phyloP scores from a whole-genome alignment of 2,797 vertebrate species.

The Micrastur ruficollis region DNA sequence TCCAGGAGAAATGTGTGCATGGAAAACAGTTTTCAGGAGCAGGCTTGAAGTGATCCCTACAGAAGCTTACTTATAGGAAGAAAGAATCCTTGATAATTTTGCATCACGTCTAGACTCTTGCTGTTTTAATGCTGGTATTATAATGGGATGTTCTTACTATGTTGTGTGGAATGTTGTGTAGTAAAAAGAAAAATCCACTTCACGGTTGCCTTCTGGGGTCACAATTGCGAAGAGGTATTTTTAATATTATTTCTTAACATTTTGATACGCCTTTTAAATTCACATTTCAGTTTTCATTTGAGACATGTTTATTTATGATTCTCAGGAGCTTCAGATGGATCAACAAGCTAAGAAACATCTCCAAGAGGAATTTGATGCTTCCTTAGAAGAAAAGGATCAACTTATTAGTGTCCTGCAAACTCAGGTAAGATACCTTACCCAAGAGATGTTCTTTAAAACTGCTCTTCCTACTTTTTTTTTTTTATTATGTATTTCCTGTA shows the following conservation, averaged over 20 bases:
- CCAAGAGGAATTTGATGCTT: constrained; percentile 95
- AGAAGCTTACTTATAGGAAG: not conserved
- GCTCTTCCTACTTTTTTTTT: not conserved
- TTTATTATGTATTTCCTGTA: not conserved
- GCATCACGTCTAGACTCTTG: not conserved
- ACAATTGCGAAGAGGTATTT: not conserved
- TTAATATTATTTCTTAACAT: not conserved
- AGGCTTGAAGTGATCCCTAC: not conserved
- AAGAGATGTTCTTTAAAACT: not conserved
- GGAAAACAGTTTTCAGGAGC: not conserved
- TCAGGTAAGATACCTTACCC: constrained; percentile 76
- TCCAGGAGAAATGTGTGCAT: not conserved
- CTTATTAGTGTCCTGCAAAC: constrained; percentile 95
- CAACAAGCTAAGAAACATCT: constrained; percentile 97
- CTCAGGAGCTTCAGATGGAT: constrained; percentile 96
- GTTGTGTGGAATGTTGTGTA: not conserved
- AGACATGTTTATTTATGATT: not conserved
- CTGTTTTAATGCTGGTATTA: not conserved
- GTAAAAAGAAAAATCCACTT: not conserved
- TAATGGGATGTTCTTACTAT: not conserved
- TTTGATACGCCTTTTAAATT: not conserved
- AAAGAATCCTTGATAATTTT: not conserved
- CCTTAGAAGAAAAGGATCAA: constrained; percentile 96
- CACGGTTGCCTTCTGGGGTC: not conserved
- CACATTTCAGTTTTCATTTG: constrained; percentile 10